A percentile compares a stretch with the other conserved stretches of the same genome.
Evolutionary conservation across 2,797 vertebrate genomes (phyloP).

Genomic region (Psittacula derbiana): DNA sequence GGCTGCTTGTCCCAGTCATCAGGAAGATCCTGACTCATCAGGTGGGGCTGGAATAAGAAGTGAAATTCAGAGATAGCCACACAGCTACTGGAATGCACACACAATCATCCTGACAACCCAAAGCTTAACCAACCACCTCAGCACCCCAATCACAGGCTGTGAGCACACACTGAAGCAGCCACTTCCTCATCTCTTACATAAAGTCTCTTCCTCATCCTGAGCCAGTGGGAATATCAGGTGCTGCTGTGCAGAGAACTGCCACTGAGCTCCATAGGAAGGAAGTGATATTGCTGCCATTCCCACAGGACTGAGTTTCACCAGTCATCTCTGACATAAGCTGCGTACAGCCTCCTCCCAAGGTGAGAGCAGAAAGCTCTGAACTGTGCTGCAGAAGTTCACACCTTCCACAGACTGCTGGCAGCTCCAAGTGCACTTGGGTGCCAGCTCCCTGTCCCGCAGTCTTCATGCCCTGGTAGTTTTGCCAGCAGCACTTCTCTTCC

Average conservation of each 20-base stretch:
- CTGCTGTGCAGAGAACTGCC: neutral
- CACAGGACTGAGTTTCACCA: neutral
- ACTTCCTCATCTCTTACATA: neutral
- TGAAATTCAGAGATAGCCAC: neutral
- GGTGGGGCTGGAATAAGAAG: conserved; percentile 83
- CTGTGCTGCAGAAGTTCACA: neutral
- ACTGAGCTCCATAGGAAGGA: neutral
- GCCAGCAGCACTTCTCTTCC: neutral
- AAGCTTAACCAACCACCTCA: neutral
- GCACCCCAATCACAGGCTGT: neutral
- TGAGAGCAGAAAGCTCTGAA: neutral
- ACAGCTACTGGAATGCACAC: neutral
- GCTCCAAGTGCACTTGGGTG: neutral
- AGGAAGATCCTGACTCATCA: conserved; percentile 97
- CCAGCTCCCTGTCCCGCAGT: neutral
- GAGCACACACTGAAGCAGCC: neutral
- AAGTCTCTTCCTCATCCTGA: neutral
- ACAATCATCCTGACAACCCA: neutral
- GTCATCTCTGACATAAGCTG: neutral
- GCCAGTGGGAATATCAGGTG: neutral
- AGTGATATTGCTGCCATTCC: neutral
- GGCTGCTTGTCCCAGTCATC: conserved; percentile 94
- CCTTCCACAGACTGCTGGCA: neutral
- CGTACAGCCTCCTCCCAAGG: neutral
- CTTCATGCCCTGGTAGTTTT: neutral